Conservation (phyloP, 2,888 invertebrate species). For the Machimus atricapillus region DNA sequence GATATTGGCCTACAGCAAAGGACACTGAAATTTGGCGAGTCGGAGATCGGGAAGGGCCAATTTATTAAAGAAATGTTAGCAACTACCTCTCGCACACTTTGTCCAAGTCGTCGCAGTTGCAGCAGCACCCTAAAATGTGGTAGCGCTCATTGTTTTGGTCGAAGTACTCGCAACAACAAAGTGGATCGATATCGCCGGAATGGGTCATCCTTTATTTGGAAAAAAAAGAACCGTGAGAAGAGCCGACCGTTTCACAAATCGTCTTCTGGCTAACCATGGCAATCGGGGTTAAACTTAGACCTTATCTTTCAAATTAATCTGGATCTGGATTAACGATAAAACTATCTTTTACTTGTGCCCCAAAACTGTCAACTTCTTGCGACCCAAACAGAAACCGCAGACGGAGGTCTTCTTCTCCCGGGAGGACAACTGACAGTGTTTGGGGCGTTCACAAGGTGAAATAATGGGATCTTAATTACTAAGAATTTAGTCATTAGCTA, state of each 20-base stretch:
- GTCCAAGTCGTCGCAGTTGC: conserved; percentile 68
- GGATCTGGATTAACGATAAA: neutral
- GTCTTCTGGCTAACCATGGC: neutral
- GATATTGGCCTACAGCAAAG: conserved; percentile 53
- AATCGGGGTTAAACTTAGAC: neutral
- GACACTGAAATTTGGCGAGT: conserved; percentile 56
- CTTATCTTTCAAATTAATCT: neutral
- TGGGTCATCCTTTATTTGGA: conserved; percentile 18
- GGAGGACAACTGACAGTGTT: neutral
- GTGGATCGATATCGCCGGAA: conserved; percentile 50
- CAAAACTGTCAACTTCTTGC: neutral
- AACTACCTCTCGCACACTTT: conserved; percentile 65
- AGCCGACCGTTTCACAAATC: neutral
- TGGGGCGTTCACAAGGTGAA: neutral
- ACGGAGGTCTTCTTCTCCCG: neutral
- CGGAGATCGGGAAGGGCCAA: neutral
- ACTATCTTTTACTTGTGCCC: neutral
- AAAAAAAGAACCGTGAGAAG: neutral
- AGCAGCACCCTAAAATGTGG: conserved; percentile 68
- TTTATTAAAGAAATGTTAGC: neutral
- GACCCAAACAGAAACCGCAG: neutral
- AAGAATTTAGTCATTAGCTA: neutral
- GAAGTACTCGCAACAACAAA: conserved; percentile 70
- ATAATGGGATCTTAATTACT: neutral
- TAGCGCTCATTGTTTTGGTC: conserved; percentile 63